phyloP scores from a whole-genome alignment of 2,797 vertebrate genomes.

The Decapterus maruadsi region DNA sequence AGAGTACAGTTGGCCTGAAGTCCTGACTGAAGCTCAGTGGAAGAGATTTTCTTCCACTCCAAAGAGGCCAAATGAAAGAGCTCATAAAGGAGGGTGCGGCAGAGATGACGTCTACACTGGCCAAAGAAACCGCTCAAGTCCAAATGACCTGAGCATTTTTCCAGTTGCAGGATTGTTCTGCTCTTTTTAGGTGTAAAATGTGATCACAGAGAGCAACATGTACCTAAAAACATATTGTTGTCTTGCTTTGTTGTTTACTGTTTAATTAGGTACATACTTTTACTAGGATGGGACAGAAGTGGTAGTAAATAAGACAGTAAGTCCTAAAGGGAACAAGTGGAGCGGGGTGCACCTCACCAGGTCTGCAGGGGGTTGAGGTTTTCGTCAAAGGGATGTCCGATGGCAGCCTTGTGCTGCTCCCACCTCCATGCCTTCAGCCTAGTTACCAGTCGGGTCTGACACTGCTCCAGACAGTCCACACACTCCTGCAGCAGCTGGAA shows the following conservation, averaged over 20 bases:
- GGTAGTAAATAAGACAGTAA: not conserved
- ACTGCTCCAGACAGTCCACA: constrained; percentile 84
- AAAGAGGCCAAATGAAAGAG: not conserved
- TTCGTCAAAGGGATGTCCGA: constrained; percentile 89
- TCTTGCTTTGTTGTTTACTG: not conserved
- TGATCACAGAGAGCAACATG: not conserved
- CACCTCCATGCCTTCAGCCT: constrained; percentile 91
- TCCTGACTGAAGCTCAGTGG: not conserved
- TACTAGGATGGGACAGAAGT: not conserved
- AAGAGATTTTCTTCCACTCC: not conserved
- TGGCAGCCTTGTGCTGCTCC: constrained; percentile 92
- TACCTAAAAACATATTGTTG: not conserved
- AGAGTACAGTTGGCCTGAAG: not conserved
- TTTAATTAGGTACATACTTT: not conserved
- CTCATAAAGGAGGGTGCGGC: not conserved
- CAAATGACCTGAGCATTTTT: not conserved
- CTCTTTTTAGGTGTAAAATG: not conserved
- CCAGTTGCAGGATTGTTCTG: no score
- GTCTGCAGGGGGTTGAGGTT: constrained; percentile 89
- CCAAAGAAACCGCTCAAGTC: not conserved
- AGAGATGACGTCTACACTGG: not conserved
- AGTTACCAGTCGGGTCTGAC: constrained; percentile 86
- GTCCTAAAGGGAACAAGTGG: not conserved
- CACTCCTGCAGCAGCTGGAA: constrained; percentile 84
- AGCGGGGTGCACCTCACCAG: constrained; percentile 79